phyloP scores from a whole-genome alignment of 2,797 vertebrate genomes.

The Borostomias antarcticus region DNA sequence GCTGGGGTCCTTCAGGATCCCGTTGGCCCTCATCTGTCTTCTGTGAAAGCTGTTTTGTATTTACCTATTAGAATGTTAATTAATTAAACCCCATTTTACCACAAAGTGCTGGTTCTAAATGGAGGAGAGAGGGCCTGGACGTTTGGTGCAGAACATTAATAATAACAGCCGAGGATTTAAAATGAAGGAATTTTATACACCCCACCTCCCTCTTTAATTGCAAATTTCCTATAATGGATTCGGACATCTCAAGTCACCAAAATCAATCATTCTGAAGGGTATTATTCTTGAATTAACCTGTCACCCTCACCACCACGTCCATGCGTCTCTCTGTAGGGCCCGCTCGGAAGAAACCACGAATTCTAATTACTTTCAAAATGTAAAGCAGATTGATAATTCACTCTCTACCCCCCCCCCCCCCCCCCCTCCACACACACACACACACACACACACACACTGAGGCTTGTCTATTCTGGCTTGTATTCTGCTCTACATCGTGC shows the following conservation, averaged over 20 bases:
- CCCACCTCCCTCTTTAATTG: constrained; percentile 80
- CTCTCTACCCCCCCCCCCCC: constrained; percentile 43
- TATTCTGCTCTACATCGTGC: constrained; percentile 27
- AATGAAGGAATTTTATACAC: constrained; percentile 73
- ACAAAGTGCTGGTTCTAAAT: constrained; percentile 49
- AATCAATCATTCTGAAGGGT: constrained; percentile 86
- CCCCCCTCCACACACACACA: no score
- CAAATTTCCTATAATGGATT: constrained; percentile 83
- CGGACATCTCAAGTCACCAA: constrained; percentile 86
- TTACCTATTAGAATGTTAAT: constrained; percentile 68
- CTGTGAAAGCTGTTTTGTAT: constrained; percentile 50
- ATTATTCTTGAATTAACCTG: constrained; percentile 88
- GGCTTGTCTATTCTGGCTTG: constrained; percentile 33
- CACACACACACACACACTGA: constrained; percentile 26
- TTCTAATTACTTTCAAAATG: constrained; percentile 83
- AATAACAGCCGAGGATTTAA: constrained; percentile 71
- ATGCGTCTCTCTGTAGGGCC: constrained; percentile 71
- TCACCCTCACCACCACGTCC: constrained; percentile 71
- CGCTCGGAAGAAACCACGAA: constrained; percentile 77
- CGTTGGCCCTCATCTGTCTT: constrained; percentile 41
- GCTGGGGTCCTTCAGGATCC: no score
- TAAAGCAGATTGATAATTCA: constrained; percentile 78
- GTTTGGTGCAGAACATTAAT: constrained; percentile 75
- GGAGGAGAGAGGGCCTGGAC: constrained; percentile 47
- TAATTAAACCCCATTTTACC: constrained; percentile 71